Evolutionary conservation across 2,888 invertebrate genomes (phyloP), one percentile per base, ranked within the genome.

Genomic region (Drosophila gaucha): DNA sequence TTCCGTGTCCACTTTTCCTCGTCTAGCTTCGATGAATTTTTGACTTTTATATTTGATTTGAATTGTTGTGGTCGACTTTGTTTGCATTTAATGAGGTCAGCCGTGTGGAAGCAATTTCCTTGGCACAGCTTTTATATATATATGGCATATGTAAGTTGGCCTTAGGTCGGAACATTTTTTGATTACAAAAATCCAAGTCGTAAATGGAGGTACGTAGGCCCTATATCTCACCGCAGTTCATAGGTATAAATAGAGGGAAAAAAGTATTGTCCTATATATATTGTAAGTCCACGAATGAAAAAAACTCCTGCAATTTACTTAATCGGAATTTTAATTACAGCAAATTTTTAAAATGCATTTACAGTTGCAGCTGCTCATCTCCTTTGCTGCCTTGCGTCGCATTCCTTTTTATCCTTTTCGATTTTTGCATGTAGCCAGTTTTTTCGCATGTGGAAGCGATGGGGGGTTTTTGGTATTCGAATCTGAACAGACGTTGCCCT

Each of bases 261-360:
- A n/a, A n/a, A n/a, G n/a, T n/a, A n/a, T n/a, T 41, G 2, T 24
- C 24, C 2, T 1, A 24, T 22, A 14, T 20, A 38, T 6, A 6
- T n/a, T 9, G 8, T 8, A 9, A 39, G 20, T 18, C 2, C 46
- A 2, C n/a, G 2, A 26, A 10, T n/a, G 2, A 50, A 26, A 46
- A 50, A 55, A 35, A 22, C 24, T n/a, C 12, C 33, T 46, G n/a
- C n/a, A n/a, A n/a, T n/a, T n/a, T n/a, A n/a, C n/a, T 57, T 59
- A 89, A 89, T 86, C 89, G 89, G 85, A 89, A 88, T 90, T 90
- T 90, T 89, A 90, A 90, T 90, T 89, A 90, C 86, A 77, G 76
- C 55, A 80, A 82, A 83, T 80, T 84, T 80, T 71, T 67, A 56
- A 70, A 71, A 51, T 55, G 12, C 43, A 18, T 57, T 52, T 12